phyloP scores from a whole-genome alignment of 2,888 invertebrate species.

The Fragum fragum region DNA sequence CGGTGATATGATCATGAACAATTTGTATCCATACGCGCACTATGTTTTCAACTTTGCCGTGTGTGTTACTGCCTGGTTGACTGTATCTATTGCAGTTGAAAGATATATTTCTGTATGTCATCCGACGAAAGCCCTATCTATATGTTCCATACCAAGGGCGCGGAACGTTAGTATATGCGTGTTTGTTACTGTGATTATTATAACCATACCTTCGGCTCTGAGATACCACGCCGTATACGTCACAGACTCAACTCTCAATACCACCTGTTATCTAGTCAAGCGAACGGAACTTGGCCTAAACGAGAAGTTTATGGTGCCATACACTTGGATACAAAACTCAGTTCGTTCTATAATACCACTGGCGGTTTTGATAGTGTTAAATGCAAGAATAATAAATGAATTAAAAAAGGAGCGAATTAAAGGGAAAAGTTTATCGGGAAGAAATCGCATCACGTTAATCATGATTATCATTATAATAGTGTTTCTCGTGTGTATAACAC shows the following conservation, averaged over 20 bases:
- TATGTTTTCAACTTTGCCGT: conserved; percentile 82
- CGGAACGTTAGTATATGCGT: conserved; percentile 79
- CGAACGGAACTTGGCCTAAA: conserved; percentile 80
- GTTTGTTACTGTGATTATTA: conserved; percentile 80
- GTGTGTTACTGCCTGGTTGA: conserved; percentile 83
- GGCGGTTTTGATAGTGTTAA: conserved; percentile 82
- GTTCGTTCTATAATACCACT: conserved; percentile 84
- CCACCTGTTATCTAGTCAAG: conserved; percentile 72
- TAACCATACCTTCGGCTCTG: conserved; percentile 83
- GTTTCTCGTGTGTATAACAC: conserved; percentile 85
- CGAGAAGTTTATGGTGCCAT: conserved; percentile 80
- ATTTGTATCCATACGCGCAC: conserved; percentile 84
- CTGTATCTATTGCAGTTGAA: conserved; percentile 84
- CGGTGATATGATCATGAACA: conserved; percentile 73
- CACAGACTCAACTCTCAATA: conserved; percentile 69
- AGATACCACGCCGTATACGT: conserved; percentile 79
- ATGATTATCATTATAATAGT: conserved; percentile 85
- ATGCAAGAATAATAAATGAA: conserved; percentile 83
- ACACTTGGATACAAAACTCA: conserved; percentile 83
- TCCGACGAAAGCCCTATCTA: conserved; percentile 76
- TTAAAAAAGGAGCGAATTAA: conserved; percentile 80
- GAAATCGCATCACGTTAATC: conserved; percentile 86
- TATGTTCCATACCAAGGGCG: conserved; percentile 79
- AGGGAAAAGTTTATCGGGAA: conserved; percentile 79
- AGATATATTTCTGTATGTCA: conserved; percentile 83